Evolutionary conservation across 2,797 vertebrate species (phyloP).

Genomic region (Enteromius trimaculatus): DNA sequence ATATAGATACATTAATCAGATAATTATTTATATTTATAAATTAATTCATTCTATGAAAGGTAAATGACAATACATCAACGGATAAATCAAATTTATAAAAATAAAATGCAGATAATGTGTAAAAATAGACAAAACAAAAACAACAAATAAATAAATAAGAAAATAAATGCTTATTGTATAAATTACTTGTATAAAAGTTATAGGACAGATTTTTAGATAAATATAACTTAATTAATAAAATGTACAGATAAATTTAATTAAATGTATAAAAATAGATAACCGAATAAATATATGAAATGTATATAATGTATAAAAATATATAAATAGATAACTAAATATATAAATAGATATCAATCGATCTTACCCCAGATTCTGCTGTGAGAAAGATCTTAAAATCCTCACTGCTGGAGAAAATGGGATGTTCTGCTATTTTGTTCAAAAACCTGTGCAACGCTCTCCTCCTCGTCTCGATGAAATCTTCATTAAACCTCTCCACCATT

Average conservation of each 20-base stretch:
- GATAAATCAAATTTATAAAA: neutral
- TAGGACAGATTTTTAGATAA: neutral
- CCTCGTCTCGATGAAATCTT: slow-evolving; percentile 93
- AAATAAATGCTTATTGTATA: neutral
- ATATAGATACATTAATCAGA: neutral
- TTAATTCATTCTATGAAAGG: neutral
- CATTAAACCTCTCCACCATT: slow-evolving; percentile 94
- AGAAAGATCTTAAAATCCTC: slow-evolving; percentile 93
- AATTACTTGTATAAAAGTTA: neutral
- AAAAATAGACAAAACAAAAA: neutral
- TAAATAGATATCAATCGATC: neutral
- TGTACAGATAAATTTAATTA: neutral
- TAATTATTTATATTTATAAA: neutral
- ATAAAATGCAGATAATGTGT: neutral
- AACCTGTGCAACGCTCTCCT: slow-evolving; percentile 91
- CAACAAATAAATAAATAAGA: neutral
- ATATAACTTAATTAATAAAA: neutral
- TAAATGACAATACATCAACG: neutral
- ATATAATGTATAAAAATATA: neutral
- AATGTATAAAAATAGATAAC: neutral
- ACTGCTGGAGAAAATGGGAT: slow-evolving; percentile 91
- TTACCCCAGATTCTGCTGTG: slow-evolving; percentile 85
- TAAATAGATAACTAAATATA: neutral
- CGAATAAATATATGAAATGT: neutral
- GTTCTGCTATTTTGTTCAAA: slow-evolving; percentile 88